These are phyloP conservation scores for Suncus etruscus DNA, from an alignment of 2,113 vertebrate species.

Conservation along the genomic window DNA sequence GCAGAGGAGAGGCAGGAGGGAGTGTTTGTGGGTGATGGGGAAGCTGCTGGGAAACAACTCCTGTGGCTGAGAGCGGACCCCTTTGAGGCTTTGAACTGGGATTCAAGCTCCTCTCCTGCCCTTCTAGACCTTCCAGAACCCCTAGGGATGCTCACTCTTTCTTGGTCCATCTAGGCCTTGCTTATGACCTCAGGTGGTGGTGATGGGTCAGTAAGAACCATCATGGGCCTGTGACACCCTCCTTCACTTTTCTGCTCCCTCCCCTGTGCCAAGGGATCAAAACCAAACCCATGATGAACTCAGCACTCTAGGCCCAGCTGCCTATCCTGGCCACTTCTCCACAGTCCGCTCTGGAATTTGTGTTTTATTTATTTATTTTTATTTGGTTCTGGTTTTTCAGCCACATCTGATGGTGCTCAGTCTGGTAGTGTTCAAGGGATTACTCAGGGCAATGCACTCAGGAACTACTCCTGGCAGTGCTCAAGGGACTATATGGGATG, in stretches of 20 bases:
- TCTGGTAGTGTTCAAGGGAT: no score
- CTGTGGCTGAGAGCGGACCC: not conserved
- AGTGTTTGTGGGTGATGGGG: not conserved
- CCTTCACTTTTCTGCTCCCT: not conserved
- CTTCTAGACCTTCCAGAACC: no score
- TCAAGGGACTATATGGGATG: no score
- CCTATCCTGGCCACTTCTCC: not conserved
- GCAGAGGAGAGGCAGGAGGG: not conserved
- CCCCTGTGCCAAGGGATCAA: not conserved
- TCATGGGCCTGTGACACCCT: no score
- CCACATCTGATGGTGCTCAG: no score
- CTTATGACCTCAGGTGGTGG: no score
- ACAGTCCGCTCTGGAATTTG: not conserved
- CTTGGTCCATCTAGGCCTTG: no score
- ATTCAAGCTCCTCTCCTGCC: not conserved
- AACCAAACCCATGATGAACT: not conserved
- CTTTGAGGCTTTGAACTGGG: not conserved
- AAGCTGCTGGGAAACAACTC: not conserved
- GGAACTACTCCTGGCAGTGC: no score
- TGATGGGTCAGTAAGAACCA: no score
- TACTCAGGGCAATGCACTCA: no score
- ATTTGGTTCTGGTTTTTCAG: no score
- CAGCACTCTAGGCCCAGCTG: conserved; percentile 28
- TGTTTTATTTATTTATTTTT: not conserved
- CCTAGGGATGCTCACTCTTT: no score